Conservation (phyloP, 2,888 invertebrate species). For the Pandemis heparana region DNA sequence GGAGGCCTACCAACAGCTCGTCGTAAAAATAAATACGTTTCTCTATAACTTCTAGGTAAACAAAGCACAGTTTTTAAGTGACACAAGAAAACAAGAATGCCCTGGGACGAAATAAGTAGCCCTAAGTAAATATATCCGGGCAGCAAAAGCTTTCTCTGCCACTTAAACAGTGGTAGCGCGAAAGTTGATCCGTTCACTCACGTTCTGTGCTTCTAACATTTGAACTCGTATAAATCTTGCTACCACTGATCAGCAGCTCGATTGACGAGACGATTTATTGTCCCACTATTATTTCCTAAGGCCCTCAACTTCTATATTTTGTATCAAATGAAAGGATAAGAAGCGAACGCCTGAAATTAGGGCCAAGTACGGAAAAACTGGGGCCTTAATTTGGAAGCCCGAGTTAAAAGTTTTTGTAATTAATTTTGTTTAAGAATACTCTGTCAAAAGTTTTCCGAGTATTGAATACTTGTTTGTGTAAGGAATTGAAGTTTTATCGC, state of each 20-base stretch:
- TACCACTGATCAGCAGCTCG: constrained; percentile 39
- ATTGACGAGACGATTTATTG: constrained; percentile 41
- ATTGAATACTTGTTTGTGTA: neutral
- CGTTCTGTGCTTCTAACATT: constrained; percentile 42
- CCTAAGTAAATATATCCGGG: constrained; percentile 33
- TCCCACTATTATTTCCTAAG: constrained; percentile 18
- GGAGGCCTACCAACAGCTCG: no score
- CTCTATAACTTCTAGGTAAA: neutral
- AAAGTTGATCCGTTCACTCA: constrained; percentile 42
- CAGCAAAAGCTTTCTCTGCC: constrained; percentile 32
- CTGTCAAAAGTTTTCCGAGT: neutral
- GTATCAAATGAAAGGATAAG: neutral
- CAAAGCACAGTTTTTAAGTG: neutral
- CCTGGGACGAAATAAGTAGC: neutral
- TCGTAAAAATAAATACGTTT: no score
- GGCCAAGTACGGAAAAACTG: neutral
- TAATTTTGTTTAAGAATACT: neutral
- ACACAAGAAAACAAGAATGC: neutral
- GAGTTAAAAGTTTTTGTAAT: neutral
- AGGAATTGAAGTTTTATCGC: neutral
- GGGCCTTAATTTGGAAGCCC: no score
- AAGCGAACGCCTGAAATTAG: neutral
- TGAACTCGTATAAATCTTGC: constrained; percentile 42
- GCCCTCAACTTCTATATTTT: constrained; percentile 19
- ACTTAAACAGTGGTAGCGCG: constrained; percentile 38